Evolutionary conservation across 2,888 invertebrate species (phyloP).

Genomic region (Synergus itoensis): DNA sequence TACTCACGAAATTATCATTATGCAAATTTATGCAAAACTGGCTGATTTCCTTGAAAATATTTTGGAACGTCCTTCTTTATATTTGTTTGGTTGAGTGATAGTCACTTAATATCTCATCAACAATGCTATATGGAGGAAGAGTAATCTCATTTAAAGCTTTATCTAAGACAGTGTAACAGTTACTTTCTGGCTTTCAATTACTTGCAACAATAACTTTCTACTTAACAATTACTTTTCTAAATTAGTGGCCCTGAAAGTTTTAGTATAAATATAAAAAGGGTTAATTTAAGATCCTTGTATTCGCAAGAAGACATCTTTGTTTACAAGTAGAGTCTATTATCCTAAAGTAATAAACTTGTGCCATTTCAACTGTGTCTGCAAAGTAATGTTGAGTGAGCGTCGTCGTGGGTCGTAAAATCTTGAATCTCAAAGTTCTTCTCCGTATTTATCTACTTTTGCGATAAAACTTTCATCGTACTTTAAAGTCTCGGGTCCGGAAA

Average conservation of each 20-base stretch:
- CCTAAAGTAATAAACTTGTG: slow-evolving; percentile 13
- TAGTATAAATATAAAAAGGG: not conserved
- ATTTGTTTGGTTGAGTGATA: not conserved
- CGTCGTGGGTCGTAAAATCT: slow-evolving; percentile 57
- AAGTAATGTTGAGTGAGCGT: slow-evolving; percentile 39
- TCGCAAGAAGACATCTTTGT: not conserved
- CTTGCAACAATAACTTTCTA: too few relatives aligned
- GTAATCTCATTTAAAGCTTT: not conserved
- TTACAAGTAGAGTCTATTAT: slow-evolving; percentile 10
- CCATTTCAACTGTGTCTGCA: slow-evolving; percentile 23
- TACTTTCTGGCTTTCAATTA: too few relatives aligned
- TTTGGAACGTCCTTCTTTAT: not conserved
- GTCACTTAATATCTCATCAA: slow-evolving; percentile 3
- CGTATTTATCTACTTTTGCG: slow-evolving; percentile 53
- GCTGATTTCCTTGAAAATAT: slow-evolving; percentile 32
- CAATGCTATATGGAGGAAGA: not conserved
- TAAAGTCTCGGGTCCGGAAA: slow-evolving; percentile 51
- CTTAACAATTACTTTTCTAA: not conserved
- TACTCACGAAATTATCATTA: slow-evolving; percentile 13
- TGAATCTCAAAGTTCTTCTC: slow-evolving; percentile 46
- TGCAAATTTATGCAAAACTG: slow-evolving; percentile 30
- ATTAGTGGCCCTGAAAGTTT: not conserved
- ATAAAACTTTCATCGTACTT: slow-evolving; percentile 65
- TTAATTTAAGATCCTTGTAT: not conserved
- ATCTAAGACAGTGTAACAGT: not conserved